These are phyloP conservation scores for Nephrotoma flavescens DNA, from an alignment of 2,888 invertebrate genomes.

Conservation along the genomic window DNA sequence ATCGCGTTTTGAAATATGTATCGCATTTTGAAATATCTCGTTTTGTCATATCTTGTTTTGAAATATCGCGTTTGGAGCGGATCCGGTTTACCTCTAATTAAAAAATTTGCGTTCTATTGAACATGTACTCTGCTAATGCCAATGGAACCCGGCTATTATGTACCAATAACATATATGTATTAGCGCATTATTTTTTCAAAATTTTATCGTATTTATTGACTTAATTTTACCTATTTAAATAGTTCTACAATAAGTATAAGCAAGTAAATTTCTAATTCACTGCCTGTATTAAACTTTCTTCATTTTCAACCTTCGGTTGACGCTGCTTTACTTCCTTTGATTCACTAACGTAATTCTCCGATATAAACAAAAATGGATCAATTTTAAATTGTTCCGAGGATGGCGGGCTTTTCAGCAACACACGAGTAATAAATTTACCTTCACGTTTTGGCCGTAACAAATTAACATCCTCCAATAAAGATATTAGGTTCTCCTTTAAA, in stretches of 20 bases:
- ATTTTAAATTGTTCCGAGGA: slow-evolving; percentile 53
- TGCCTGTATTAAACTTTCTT: background rate
- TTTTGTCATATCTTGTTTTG: too few relatives aligned
- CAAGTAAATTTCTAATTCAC: background rate
- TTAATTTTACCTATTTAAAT: too few relatives aligned
- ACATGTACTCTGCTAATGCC: too few relatives aligned
- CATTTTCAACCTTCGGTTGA: background rate
- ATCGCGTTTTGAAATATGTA: too few relatives aligned
- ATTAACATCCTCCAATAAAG: slow-evolving; percentile 50
- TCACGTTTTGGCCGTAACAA: slow-evolving; percentile 47
- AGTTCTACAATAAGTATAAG: background rate
- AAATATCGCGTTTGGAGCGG: too few relatives aligned
- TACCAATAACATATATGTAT: too few relatives aligned
- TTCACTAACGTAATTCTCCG: slow-evolving; percentile 16
- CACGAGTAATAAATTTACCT: slow-evolving; percentile 57
- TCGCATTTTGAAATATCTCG: too few relatives aligned
- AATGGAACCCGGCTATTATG: too few relatives aligned
- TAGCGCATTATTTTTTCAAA: too few relatives aligned
- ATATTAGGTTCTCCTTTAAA: slow-evolving; percentile 56
- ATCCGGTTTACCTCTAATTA: too few relatives aligned
- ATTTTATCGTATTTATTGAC: background rate
- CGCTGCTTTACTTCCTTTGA: background rate
- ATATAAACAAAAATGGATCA: slow-evolving; percentile 41
- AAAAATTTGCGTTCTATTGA: too few relatives aligned
- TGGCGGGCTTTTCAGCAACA: slow-evolving; percentile 45